phyloP scores from a whole-genome alignment of 2,888 invertebrate genomes.

The Hypomecis punctinalis region DNA sequence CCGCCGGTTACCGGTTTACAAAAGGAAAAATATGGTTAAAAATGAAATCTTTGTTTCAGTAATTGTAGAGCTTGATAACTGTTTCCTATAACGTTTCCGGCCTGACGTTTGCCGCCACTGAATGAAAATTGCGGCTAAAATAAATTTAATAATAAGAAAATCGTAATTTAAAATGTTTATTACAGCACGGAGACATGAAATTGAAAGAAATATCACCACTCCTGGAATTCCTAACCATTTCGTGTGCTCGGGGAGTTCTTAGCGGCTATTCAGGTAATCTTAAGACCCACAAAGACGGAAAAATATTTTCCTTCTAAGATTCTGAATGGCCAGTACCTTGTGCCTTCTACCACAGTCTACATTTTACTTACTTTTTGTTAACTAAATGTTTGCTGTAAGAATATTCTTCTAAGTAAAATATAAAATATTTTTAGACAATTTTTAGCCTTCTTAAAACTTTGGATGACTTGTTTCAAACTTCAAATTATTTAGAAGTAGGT shows the following conservation, averaged over 20 bases:
- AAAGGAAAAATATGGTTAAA: too few relatives aligned
- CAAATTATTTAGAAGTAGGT: too few relatives aligned
- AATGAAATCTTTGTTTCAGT: too few relatives aligned
- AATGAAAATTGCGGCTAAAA: constrained; percentile 39
- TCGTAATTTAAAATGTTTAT: constrained; percentile 34
- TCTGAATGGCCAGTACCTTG: constrained; percentile 12
- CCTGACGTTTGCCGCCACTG: constrained; percentile 14
- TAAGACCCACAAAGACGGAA: constrained; percentile 22
- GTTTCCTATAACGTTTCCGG: constrained; percentile 43
- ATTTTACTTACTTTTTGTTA: constrained; percentile 6
- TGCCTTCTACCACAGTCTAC: constrained; percentile 1
- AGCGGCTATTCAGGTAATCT: constrained; percentile 24
- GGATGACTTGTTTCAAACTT: too few relatives aligned
- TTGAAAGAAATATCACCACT: constrained; percentile 30
- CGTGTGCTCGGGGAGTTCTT: constrained; percentile 17
- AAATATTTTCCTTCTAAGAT: constrained; percentile 26
- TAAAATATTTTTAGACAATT: not conserved
- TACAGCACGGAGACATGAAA: constrained; percentile 24
- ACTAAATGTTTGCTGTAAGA: not conserved
- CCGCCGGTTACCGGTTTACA: too few relatives aligned
- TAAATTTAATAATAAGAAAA: constrained; percentile 35
- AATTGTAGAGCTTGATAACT: constrained; percentile 13
- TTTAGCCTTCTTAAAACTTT: not conserved
- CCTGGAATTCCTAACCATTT: constrained; percentile 24
- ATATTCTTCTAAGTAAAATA: not conserved